phyloP scores from a whole-genome alignment of 2,888 invertebrate species.

The Pammene aurita region DNA sequence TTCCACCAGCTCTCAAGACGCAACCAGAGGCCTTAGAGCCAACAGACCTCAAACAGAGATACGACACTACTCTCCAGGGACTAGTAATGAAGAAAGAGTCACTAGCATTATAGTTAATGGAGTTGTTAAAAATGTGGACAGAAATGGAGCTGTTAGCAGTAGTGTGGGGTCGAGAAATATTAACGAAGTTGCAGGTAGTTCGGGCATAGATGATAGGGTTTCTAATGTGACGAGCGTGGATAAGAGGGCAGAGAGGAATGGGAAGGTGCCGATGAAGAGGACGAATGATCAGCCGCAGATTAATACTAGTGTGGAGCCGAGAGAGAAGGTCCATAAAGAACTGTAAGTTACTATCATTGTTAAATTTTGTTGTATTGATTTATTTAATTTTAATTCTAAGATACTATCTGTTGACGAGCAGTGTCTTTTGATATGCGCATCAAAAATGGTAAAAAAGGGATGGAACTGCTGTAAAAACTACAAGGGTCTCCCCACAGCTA shows the following conservation, averaged over 20 bases:
- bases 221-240: neutral
- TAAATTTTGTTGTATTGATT: neutral
- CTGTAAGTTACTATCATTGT: slow-evolving; percentile 54
- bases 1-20: slow-evolving; percentile 22
- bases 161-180: neutral
- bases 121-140: neutral
- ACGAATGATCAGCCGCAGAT: slow-evolving; percentile 76
- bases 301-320: slow-evolving; percentile 57
- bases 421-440: too few species aligned
- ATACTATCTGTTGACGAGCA: too few species aligned
- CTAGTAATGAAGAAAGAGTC: neutral
- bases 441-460: too few species aligned
- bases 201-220: neutral
- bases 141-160: neutral
- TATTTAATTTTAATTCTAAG: too few species aligned
- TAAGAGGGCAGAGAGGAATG: slow-evolving; percentile 10
- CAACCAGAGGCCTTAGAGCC: slow-evolving; percentile 27
- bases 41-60: slow-evolving; percentile 27
- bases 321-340: slow-evolving; percentile 62
- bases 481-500: too few species aligned
- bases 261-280: slow-evolving; percentile 54
- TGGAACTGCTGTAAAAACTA: too few species aligned
- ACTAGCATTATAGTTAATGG: neutral
- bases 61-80: neutral
- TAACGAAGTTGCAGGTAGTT: neutral